Percentiles rank a stretch among this genome's conserved stretches.
phyloP scores from a whole-genome alignment of 2,888 invertebrate species.

The Dendrolimus pini region DNA sequence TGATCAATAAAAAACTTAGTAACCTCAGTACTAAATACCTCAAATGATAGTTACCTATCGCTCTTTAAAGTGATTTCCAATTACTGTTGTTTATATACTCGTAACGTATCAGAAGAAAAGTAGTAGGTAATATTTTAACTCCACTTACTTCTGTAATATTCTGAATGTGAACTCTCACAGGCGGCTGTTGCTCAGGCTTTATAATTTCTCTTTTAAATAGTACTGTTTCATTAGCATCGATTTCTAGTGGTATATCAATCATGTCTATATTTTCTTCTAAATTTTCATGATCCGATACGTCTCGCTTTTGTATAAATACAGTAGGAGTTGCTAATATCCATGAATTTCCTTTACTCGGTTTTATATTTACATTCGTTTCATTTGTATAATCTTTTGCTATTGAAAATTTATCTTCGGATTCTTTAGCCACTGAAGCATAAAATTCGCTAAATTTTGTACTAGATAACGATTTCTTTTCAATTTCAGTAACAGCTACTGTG shows the following conservation, averaged over 20 bases:
- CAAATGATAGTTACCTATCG: too few relatives aligned
- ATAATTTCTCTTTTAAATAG: slow-evolving; percentile 64
- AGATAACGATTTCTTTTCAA: slow-evolving; percentile 7
- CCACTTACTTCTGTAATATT: slow-evolving; percentile 73
- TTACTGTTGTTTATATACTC: too few relatives aligned
- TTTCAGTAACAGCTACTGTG: slow-evolving; percentile 17
- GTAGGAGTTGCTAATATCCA: slow-evolving; percentile 63
- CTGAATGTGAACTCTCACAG: slow-evolving; percentile 81
- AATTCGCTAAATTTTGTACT: neutral
- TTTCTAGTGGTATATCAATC: slow-evolving; percentile 60
- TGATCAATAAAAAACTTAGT: too few relatives aligned
- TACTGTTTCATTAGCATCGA: slow-evolving; percentile 51
- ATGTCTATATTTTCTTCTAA: slow-evolving; percentile 42
- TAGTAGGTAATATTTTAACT: too few relatives aligned
- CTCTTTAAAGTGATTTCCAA: too few relatives aligned
- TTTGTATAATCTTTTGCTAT: slow-evolving; percentile 16
- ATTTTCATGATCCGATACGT: slow-evolving; percentile 36
- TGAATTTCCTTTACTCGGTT: slow-evolving; percentile 41
- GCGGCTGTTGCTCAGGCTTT: slow-evolving; percentile 68
- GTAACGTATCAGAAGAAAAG: too few relatives aligned
- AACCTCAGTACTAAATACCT: too few relatives aligned
- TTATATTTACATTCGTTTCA: slow-evolving; percentile 30
- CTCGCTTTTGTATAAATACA: slow-evolving; percentile 48
- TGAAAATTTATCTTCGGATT: too few relatives aligned
- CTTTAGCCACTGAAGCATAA: neutral